phyloP scores from a whole-genome alignment of 2,113 vertebrate species.

The Otolemur garnettii region DNA sequence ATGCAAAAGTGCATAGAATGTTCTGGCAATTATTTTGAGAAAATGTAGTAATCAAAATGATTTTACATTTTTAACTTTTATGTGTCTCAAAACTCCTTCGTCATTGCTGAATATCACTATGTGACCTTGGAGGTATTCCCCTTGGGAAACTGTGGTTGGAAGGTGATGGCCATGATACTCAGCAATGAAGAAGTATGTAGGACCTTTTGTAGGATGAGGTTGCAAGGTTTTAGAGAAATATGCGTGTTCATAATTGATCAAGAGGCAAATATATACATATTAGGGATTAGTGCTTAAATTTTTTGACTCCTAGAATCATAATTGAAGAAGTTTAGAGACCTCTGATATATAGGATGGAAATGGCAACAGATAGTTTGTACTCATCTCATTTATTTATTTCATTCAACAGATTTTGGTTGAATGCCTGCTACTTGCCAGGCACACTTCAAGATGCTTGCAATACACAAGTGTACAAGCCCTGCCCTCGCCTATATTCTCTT shows the following conservation, averaged over 20 bases:
- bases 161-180: no score
- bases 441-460: background rate
- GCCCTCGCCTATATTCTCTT: background rate
- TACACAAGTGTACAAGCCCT: background rate
- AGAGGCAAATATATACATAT: background rate
- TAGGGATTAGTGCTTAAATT: background rate
- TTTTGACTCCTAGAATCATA: slow-evolving; percentile 10
- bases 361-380: background rate
- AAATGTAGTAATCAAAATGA: no score
- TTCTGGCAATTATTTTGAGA: no score
- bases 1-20: no score
- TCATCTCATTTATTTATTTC: slow-evolving; percentile 39
- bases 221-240: background rate
- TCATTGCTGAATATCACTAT: no score
- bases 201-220: no score
- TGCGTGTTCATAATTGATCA: background rate
- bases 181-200: no score
- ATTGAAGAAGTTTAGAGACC: background rate
- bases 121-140: no score
- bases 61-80: no score
- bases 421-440: background rate
- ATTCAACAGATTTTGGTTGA: background rate
- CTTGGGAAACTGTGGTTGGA: no score
- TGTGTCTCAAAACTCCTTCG: no score
- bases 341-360: background rate